Percentiles rank a stretch among this genome's conserved stretches.
Evolutionary conservation across 2,888 invertebrate genomes (phyloP).

Genomic region (Mesorhabditis sp.): DNA sequence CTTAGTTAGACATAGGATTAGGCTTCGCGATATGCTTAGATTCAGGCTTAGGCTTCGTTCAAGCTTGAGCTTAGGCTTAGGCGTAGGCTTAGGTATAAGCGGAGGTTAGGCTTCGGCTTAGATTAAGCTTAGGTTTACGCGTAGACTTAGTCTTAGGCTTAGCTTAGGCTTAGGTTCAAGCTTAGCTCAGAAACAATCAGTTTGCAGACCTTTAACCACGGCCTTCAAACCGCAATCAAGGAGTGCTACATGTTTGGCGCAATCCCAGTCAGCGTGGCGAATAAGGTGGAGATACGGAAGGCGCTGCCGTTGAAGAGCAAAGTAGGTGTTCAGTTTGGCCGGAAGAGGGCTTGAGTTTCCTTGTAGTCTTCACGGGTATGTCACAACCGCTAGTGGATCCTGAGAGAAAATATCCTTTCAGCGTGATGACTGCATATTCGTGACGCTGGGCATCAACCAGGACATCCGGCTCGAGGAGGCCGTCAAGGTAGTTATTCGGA

Average conservation of each 20-base stretch:
- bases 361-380: background rate
- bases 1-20: too few relatives aligned
- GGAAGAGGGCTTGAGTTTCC: too few relatives aligned
- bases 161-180: too few relatives aligned
- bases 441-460: background rate
- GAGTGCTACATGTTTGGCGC: conserved; percentile 1
- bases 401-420: background rate
- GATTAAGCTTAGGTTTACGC: too few relatives aligned
- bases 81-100: too few relatives aligned
- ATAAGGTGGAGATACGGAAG: background rate
- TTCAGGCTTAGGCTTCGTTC: too few relatives aligned
- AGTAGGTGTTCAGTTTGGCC: background rate
- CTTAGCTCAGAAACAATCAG: too few relatives aligned
- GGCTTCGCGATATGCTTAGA: too few relatives aligned
- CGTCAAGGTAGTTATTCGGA: background rate
- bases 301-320: background rate
- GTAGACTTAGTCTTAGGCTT: too few relatives aligned
- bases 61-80: too few relatives aligned
- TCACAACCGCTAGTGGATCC: background rate
- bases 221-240: background rate
- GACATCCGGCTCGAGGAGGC: background rate
- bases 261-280: background rate
- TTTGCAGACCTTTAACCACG: background rate
- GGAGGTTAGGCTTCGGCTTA: too few relatives aligned
- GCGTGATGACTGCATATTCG: background rate